These are phyloP conservation scores for Larimichthys crocea DNA, from an alignment of 2,113 vertebrate species.

Conservation along the genomic window DNA sequence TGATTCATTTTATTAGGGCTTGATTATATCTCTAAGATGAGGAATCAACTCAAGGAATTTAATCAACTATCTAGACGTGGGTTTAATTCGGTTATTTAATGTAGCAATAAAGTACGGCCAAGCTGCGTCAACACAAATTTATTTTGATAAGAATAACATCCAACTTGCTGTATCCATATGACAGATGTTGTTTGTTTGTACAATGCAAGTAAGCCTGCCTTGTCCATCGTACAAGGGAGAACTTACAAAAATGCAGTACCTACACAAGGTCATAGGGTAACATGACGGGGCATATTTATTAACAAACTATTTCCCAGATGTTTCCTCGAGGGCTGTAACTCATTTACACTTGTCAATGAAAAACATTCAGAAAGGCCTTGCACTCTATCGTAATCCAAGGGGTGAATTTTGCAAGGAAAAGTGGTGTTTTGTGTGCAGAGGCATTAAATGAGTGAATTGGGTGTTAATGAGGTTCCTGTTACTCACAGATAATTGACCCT, in stretches of 20 bases:
- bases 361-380: conserved; percentile 48
- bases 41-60: conserved; percentile 18
- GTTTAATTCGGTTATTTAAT: conserved; percentile 41
- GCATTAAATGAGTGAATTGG: conserved; percentile 28
- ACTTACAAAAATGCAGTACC: conserved; percentile 35
- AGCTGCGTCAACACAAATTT: conserved; percentile 35
- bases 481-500: conserved; percentile 60
- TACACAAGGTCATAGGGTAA: conserved; percentile 31
- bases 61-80: background rate
- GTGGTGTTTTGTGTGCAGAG: conserved; percentile 25
- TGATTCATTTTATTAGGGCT: conserved; percentile 6
- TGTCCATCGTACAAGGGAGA: background rate
- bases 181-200: conserved; percentile 59
- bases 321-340: conserved; percentile 65
- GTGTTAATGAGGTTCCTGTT: conserved; percentile 68
- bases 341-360: conserved; percentile 58
- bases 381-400: conserved; percentile 32
- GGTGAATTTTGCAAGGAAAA: conserved; percentile 26
- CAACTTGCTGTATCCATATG: conserved; percentile 33
- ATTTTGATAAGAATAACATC: conserved; percentile 50
- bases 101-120: conserved; percentile 24
- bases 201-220: conserved; percentile 6
- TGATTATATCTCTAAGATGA: conserved; percentile 21
- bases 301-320: conserved; percentile 58
- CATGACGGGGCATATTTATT: conserved; percentile 55